Evolutionary conservation across 2,113 vertebrate genomes (phyloP).

Genomic region (cat (Felis catus)): F.catus_Fca126_mat1.0 CM031412.1:187624001-187624500

Average conservation of each 20-base stretch:
- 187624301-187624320: slow-evolving; percentile 23
- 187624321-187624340: background rate
- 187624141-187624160: background rate
- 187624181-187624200: background rate
- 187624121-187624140: background rate
- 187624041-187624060: slow-evolving; percentile 91
- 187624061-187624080: slow-evolving; percentile 94
- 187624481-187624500: too few species aligned
- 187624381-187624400: background rate
- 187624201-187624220: background rate
- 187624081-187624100: slow-evolving; percentile 75
- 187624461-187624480: too few species aligned
- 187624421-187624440: background rate
- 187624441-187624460: too few species aligned
- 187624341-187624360: background rate
- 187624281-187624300: background rate
- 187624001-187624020: slow-evolving; percentile 89
- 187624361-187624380: background rate
- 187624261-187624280: background rate
- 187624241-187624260: background rate
- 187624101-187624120: background rate
- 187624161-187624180: background rate
- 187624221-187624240: background rate
- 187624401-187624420: background rate
- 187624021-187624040: slow-evolving; percentile 91